Conservation (phyloP, 2,888 invertebrate genomes). For the Busseola fusca region DNA sequence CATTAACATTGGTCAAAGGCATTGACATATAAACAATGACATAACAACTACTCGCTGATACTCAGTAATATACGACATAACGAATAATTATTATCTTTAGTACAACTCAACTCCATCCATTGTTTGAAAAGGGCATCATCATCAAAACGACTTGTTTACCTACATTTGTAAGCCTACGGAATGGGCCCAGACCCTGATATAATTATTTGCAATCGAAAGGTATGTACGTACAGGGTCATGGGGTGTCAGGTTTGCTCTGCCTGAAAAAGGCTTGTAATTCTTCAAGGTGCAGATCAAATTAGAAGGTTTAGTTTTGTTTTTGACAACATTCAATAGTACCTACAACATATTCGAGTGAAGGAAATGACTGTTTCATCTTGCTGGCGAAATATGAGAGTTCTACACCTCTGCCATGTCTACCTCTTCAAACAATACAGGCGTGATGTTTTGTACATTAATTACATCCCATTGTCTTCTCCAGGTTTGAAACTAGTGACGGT, state of each 20-base stretch:
- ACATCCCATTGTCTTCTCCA: slow-evolving; percentile 57
- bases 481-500: slow-evolving; percentile 91
- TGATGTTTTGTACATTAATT: not conserved
- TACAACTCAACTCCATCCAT: slow-evolving; percentile 44
- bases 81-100: slow-evolving; percentile 17
- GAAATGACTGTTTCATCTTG: not conserved
- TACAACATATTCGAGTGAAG: not conserved
- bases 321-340: not conserved
- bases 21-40: slow-evolving; percentile 16
- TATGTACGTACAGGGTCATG: not conserved
- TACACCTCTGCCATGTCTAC: not conserved
- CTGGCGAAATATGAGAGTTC: not conserved
- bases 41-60: not conserved
- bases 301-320: not conserved
- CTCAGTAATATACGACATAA: slow-evolving; percentile 7
- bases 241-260: not conserved
- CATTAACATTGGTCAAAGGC: slow-evolving; percentile 13
- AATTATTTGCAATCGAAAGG: not conserved
- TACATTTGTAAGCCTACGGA: slow-evolving; percentile 45
- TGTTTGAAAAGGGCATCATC: slow-evolving; percentile 59
- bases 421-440: not conserved
- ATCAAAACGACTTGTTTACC: slow-evolving; percentile 59
- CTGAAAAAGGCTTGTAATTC: not conserved
- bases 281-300: not conserved
- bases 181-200: slow-evolving; percentile 3